These are phyloP conservation scores for Hecatera dysodea DNA, from an alignment of 2,888 invertebrate genomes.

Conservation along the genomic window DNA sequence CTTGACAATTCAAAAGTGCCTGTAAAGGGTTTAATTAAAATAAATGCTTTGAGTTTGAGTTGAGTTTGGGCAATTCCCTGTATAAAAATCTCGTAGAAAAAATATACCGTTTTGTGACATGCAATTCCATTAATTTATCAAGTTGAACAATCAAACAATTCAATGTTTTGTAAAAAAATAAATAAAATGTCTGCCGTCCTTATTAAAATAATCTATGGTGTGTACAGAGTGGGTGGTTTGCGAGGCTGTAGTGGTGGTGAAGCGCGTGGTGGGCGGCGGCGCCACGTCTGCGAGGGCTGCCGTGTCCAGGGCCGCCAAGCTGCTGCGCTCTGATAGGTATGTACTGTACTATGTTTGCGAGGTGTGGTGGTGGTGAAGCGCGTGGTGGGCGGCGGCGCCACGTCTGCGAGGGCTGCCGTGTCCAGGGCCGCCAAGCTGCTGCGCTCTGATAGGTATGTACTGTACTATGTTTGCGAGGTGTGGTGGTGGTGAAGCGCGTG, in stretches of 20 bases:
- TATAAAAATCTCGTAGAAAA: no score
- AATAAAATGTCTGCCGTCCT: no score
- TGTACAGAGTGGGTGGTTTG: constrained; percentile 86
- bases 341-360: constrained; percentile 86
- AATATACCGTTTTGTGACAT: no score
- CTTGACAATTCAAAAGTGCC: no score
- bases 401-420: constrained; percentile 82
- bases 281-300: constrained; percentile 83
- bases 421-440: constrained; percentile 84
- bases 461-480: constrained; percentile 88
- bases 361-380: constrained; percentile 88
- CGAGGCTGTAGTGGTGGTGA: constrained; percentile 88
- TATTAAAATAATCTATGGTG: no score
- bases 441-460: constrained; percentile 77
- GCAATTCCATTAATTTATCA: no score
- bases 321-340: constrained; percentile 81
- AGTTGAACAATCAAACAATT: no score
- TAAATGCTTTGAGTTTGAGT: no score
- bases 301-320: constrained; percentile 83
- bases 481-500: constrained; percentile 88
- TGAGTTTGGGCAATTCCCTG: no score
- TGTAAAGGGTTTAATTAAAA: no score
- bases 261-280: constrained; percentile 86
- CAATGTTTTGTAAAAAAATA: no score
- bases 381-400: constrained; percentile 86